Conservation (phyloP, 2,888 invertebrate genomes). For the Chaitophorus viminalis region DNA sequence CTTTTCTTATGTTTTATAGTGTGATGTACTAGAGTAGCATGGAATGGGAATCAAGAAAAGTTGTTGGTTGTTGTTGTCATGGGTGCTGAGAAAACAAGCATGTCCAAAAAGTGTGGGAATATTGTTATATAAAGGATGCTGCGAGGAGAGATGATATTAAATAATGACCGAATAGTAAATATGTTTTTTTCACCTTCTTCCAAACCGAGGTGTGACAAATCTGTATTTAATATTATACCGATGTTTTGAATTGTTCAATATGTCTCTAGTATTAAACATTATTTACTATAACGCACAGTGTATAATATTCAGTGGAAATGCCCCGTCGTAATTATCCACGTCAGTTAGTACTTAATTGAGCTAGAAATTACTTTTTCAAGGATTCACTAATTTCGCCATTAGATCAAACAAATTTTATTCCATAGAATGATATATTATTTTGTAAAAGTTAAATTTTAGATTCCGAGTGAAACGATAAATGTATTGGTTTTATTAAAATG, state of each 20-base stretch:
- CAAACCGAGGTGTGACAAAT: constrained; percentile 53
- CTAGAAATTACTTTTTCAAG: no score
- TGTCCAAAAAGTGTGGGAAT: constrained; percentile 57
- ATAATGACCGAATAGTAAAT: constrained; percentile 41
- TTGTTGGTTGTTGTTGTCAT: constrained; percentile 33
- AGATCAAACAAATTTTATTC: no score
- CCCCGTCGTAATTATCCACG: no score
- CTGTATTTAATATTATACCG: constrained; percentile 29
- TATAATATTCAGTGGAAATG: no score
- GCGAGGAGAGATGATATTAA: neutral
- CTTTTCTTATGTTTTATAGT: neutral
- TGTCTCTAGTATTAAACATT: constrained; percentile 1
- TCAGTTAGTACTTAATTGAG: no score
- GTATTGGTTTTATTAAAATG: no score
- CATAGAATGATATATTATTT: no score
- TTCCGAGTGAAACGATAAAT: constrained; percentile 65
- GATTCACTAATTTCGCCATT: no score
- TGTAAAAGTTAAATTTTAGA: no score
- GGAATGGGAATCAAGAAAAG: constrained; percentile 40
- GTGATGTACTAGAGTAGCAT: neutral
- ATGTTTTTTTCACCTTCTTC: constrained; percentile 20
- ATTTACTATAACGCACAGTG: neutral
- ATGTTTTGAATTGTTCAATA: constrained; percentile 6
- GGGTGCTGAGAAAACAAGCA: constrained; percentile 55
- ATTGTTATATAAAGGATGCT: constrained; percentile 39